These are phyloP conservation scores for Rhopalosiphum padi DNA, from an alignment of 1,140 invertebrate genomes.

Conservation along the genomic window DNA sequence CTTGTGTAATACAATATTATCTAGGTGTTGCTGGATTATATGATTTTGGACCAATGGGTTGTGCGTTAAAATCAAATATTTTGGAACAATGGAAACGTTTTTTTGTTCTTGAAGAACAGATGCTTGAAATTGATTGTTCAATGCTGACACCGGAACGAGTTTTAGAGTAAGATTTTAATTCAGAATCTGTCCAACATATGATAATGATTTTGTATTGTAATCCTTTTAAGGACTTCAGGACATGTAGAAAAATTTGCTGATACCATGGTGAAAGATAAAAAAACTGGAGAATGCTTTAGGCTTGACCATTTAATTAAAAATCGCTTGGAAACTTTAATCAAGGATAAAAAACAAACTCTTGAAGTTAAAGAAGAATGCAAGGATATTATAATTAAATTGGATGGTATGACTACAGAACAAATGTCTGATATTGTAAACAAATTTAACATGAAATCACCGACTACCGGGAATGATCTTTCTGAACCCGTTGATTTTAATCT, in stretches of 20 bases:
- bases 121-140: conserved; percentile 98
- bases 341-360: conserved; percentile 81
- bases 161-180: conserved; percentile 72
- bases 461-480: conserved; percentile 91
- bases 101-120: conserved; percentile 97
- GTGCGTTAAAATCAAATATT: conserved; percentile 96
- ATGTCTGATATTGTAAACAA: conserved; percentile 84
- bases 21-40: conserved; percentile 79
- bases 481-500: conserved; percentile 98
- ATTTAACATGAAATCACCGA: conserved; percentile 93
- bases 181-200: not conserved
- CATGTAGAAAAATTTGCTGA: conserved; percentile 99
- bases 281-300: conserved; percentile 95
- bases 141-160: conserved; percentile 97
- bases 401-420: conserved; percentile 88
- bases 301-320: conserved; percentile 99
- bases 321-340: conserved; percentile 86
- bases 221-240: conserved; percentile 82
- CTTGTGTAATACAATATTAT: conserved; percentile 19
- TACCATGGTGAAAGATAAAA: conserved; percentile 98
- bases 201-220: conserved; percentile 13
- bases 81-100: conserved; percentile 93
- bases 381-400: conserved; percentile 83
- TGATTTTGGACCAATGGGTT: conserved; percentile 99
- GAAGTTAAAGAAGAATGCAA: conserved; percentile 78